Evolutionary conservation across 2,113 vertebrate species (phyloP).

Genomic region (Burhinus oedicnemus): DNA sequence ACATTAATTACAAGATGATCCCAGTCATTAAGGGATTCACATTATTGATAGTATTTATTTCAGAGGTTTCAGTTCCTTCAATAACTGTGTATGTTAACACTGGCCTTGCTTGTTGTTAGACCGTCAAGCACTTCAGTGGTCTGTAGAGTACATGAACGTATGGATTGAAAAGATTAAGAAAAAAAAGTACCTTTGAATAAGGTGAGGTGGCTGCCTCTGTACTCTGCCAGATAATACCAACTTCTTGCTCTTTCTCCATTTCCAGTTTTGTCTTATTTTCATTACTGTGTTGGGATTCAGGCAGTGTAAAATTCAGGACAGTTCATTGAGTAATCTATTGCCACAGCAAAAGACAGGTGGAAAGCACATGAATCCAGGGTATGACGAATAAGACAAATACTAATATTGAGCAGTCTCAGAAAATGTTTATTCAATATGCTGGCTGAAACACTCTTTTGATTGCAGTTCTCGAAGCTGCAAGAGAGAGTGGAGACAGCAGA

Average conservation of each 20-base stretch:
- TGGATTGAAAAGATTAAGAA: not conserved
- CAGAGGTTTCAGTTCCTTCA: not conserved
- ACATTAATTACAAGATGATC: not conserved
- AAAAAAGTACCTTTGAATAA: not conserved
- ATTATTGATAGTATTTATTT: not conserved
- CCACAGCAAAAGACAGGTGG: not conserved
- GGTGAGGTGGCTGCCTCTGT: not conserved
- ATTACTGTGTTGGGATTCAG: not conserved
- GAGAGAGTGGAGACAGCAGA: constrained; percentile 90
- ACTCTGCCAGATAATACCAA: not conserved
- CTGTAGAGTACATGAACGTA: not conserved
- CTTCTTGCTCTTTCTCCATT: not conserved
- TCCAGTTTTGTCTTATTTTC: not conserved
- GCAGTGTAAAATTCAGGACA: not conserved
- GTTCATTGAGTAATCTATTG: not conserved
- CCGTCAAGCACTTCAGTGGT: not conserved
- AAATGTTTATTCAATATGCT: not conserved
- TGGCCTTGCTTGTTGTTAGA: not conserved
- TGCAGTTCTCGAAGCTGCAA: constrained; percentile 83
- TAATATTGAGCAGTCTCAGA: not conserved
- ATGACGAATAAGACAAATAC: not conserved
- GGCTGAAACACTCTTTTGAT: not conserved
- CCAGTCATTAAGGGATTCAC: not conserved
- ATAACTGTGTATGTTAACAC: not conserved
- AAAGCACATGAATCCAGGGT: not conserved